Evolutionary conservation across 2,113 vertebrate genomes (phyloP).

Genomic region (Misgurnus mizolepis): DNA sequence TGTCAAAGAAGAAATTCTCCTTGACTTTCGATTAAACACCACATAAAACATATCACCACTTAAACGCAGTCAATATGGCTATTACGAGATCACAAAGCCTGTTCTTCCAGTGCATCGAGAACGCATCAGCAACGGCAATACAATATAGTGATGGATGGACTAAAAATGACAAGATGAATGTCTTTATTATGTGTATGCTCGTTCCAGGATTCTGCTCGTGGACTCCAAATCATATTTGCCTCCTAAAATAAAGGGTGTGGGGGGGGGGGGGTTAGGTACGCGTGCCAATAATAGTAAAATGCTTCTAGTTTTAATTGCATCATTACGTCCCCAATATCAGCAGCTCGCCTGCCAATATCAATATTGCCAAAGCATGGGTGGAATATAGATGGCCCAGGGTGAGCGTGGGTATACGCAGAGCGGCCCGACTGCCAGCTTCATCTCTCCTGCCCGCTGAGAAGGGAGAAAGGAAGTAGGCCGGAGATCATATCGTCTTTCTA

Average conservation of each 20-base stretch:
- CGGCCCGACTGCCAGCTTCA: constrained; percentile 66
- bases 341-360: constrained; percentile 80
- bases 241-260: constrained; percentile 66
- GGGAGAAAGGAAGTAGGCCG: constrained; percentile 71
- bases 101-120: constrained; percentile 31
- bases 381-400: constrained; percentile 81
- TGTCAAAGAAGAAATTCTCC: constrained; percentile 70
- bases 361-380: constrained; percentile 79
- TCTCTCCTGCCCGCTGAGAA: constrained; percentile 71
- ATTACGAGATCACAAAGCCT: constrained; percentile 46
- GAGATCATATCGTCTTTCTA: constrained; percentile 76
- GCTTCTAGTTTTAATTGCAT: constrained; percentile 82
- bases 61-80: constrained; percentile 55
- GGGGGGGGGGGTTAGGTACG: constrained; percentile 17
- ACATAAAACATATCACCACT: constrained; percentile 60
- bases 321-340: constrained; percentile 82
- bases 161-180: constrained; percentile 73
- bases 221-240: constrained; percentile 79
- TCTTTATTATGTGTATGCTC: constrained; percentile 74
- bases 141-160: constrained; percentile 70
- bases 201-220: constrained; percentile 68
- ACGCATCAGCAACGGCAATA: constrained; percentile 51
- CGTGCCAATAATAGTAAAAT: constrained; percentile 80
- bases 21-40: constrained; percentile 72
- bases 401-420: constrained; percentile 72